phyloP scores from a whole-genome alignment of 2,888 invertebrate genomes.

The Diarsia dahlii region DNA sequence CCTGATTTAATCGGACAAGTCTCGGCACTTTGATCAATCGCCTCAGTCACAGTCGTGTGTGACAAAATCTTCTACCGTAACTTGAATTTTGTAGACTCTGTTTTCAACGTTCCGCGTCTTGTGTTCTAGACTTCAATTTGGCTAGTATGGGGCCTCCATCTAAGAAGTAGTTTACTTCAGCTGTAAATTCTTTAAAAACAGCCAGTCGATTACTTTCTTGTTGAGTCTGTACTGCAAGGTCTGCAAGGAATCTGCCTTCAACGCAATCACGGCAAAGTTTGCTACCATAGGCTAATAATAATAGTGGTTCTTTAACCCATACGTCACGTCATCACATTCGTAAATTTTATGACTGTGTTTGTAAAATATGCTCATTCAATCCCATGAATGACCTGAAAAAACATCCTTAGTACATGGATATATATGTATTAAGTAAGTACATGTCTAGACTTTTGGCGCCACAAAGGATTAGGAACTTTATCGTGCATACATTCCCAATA shows the following conservation, averaged over 20 bases:
- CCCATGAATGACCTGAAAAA: conserved; percentile 47
- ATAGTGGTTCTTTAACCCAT: conserved; percentile 11
- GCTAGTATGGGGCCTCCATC: too few species aligned
- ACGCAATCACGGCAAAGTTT: background rate
- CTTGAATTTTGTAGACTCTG: background rate
- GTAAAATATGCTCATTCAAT: conserved; percentile 51
- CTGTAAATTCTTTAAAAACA: background rate
- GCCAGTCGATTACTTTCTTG: background rate
- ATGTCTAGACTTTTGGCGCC: conserved; percentile 69
- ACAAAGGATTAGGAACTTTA: conserved; percentile 46
- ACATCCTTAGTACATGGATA: conserved; percentile 38
- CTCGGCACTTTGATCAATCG: background rate
- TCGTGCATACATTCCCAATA: conserved; percentile 39
- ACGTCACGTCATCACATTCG: conserved; percentile 29
- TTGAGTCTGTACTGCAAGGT: background rate
- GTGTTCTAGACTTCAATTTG: too few species aligned
- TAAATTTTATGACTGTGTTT: conserved; percentile 53
- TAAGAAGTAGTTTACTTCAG: background rate
- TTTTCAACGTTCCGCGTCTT: background rate
- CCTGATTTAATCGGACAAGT: too few species aligned
- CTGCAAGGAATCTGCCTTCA: background rate
- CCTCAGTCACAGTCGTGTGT: too few species aligned
- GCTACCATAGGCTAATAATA: background rate
- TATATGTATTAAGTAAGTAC: conserved; percentile 13
- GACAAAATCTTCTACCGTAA: background rate